phyloP scores from a whole-genome alignment of 64 coral and sea anemone genomes.

The Pachyseris speciosa region DNA sequence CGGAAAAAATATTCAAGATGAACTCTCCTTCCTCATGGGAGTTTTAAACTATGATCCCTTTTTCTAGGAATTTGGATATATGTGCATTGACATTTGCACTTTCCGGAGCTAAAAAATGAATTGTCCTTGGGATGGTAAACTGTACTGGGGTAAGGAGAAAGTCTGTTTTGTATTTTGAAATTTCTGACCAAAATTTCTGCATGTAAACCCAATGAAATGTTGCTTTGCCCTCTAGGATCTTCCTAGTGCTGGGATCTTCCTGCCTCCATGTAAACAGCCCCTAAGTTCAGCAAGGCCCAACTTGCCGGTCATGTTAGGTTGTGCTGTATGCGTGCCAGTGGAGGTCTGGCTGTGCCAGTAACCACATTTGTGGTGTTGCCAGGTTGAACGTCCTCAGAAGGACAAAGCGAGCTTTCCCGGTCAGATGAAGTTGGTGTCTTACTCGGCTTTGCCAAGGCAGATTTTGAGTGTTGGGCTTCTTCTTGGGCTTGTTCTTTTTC shows the following conservation, averaged over 20 bases:
- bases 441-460: too few species aligned
- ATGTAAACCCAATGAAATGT: too few species aligned
- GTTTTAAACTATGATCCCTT: conserved; percentile 43
- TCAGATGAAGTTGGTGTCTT: too few species aligned
- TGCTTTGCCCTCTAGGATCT: too few species aligned
- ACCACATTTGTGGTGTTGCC: too few species aligned
- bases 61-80: conserved; percentile 57
- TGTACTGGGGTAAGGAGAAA: conserved; percentile 28
- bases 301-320: background rate
- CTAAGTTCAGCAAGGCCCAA: conserved; percentile 17
- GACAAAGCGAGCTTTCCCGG: too few species aligned
- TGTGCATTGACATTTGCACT: conserved; percentile 27
- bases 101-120: conserved; percentile 2
- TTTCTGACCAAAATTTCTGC: too few species aligned
- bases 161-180: conserved; percentile 42
- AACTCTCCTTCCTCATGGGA: conserved; percentile 51
- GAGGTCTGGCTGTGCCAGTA: background rate
- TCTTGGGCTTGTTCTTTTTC: too few species aligned
- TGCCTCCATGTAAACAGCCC: too few species aligned
- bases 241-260: too few species aligned
- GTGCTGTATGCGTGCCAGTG: background rate
- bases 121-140: conserved; percentile 15
- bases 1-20: background rate
- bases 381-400: background rate
- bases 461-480: background rate